Evolutionary conservation across 2,797 vertebrate species (phyloP), one percentile per base, ranked within the genome.

Genomic region (Epinephelus awoara): DNA sequence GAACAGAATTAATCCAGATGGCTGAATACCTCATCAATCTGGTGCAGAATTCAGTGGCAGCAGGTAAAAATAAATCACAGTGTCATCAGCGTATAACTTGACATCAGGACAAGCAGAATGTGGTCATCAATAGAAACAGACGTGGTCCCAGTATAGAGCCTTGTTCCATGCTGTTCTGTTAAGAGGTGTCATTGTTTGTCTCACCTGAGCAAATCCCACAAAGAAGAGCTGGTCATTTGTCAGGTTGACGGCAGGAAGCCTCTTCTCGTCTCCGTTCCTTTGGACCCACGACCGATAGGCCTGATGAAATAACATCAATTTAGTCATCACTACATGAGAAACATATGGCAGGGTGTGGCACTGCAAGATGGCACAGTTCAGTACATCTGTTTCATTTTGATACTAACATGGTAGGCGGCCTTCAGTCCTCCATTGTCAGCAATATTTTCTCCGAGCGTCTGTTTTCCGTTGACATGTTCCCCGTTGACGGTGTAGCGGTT

Each of bases 141-240:
- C 29, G 63, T 6, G 58, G 58, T 4, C 40, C 21, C 6, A 27
- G 38, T 8, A 38, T 1, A 9, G 23, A 51, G 18, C 40, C 42
- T 0, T 49, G 71, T 12, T 42, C 42, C 46, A 67, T 27, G 1
- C 29, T 6, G 0, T 12, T 19, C 21, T 23, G 17, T 1, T 29
- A 4, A 38, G 5, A 46, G n/a, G 2, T 46, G 34, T 19, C 11
- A 10, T 18, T 3, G 38, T 50, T 47, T 6, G 40, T 1, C 71
- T 86, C 54, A 99, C 98, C 97, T 99, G 98, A 3, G 98, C 98
- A 52, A 99, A 99, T 70, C 98, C 98, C 68, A 99, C 96, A 2
- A 99, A 99, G 95, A 99, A 99, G 58, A 99, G 97, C 91, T 99
- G 98, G 85, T 99, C 96, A 67, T 97, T 99, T 75, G 97, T 98